These are phyloP conservation scores for Ramphastos sulfuratus DNA, from an alignment of 2,113 vertebrate species.

Conservation along the genomic window DNA sequence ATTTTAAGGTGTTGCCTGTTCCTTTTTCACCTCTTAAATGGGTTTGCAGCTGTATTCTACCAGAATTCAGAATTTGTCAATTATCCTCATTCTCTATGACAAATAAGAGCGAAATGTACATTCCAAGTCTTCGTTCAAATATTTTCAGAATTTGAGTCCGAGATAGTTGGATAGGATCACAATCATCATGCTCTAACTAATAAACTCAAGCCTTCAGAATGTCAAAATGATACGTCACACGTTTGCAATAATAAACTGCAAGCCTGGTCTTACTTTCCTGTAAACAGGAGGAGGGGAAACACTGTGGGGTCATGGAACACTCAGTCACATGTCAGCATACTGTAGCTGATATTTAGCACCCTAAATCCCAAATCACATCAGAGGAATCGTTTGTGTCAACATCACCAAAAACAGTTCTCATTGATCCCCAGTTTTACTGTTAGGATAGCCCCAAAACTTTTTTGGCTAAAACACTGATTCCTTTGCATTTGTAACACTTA, in stretches of 20 bases:
- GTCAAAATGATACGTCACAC: rapidly evolving
- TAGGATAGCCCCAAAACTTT: slow-evolving; percentile 28
- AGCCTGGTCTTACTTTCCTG: neutral
- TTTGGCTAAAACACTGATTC: slow-evolving; percentile 5
- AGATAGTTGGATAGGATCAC: neutral
- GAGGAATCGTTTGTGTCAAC: neutral
- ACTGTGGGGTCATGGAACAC: neutral
- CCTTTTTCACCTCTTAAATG: neutral
- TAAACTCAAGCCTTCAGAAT: neutral
- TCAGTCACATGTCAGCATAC: rapidly evolving
- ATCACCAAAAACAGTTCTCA: neutral
- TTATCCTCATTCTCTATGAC: neutral
- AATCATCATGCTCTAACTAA: neutral
- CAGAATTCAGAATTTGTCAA: neutral
- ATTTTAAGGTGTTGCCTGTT: neutral
- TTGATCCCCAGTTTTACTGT: neutral
- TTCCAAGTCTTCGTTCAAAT: neutral
- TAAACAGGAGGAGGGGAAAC: neutral
- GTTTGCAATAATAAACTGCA: neutral
- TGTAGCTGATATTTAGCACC: neutral
- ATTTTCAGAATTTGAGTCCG: neutral
- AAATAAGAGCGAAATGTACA: neutral
- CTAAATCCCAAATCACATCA: neutral
- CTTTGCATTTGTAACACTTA: slow-evolving; percentile 29
- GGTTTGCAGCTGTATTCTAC: neutral